Conservation (phyloP, 2,888 invertebrate species). For the Monoplex corrugatus region DNA sequence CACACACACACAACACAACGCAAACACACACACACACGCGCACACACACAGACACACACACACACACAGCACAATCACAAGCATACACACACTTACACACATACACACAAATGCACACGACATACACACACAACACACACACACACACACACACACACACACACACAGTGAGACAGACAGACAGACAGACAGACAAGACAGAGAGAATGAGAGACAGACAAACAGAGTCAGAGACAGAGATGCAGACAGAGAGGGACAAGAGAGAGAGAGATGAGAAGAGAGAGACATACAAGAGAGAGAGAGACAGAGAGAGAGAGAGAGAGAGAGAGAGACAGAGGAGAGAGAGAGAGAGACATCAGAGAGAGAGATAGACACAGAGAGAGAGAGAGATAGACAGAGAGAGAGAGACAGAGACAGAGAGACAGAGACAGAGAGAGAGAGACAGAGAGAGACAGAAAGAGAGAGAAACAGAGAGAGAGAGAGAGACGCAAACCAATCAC, state of each 20-base stretch:
- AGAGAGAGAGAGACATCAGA: constrained; percentile 13
- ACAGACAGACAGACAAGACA: constrained; percentile 16
- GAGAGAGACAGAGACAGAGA: constrained; percentile 20
- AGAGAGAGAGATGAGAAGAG: not conserved
- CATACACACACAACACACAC: too few relatives aligned
- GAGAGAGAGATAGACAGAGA: not conserved
- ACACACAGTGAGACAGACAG: constrained; percentile 12
- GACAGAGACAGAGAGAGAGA: constrained; percentile 21
- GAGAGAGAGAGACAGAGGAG: not conserved
- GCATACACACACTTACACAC: not conserved
- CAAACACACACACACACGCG: not conserved
- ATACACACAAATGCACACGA: not conserved
- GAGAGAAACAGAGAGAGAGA: not conserved
- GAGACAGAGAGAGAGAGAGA: constrained; percentile 18
- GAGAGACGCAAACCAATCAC: not conserved
- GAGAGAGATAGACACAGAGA: not conserved
- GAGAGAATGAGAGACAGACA: not conserved
- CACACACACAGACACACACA: too few relatives aligned
- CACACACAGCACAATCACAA: too few relatives aligned
- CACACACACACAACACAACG: not conserved
- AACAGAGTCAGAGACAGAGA: constrained; percentile 13
- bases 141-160: not conserved
- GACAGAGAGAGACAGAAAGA: not conserved
- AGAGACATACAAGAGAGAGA: not conserved
- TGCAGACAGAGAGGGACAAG: not conserved